These are phyloP conservation scores for Strigops habroptila DNA, from an alignment of 2,113 vertebrate genomes.

Conservation along the genomic window DNA sequence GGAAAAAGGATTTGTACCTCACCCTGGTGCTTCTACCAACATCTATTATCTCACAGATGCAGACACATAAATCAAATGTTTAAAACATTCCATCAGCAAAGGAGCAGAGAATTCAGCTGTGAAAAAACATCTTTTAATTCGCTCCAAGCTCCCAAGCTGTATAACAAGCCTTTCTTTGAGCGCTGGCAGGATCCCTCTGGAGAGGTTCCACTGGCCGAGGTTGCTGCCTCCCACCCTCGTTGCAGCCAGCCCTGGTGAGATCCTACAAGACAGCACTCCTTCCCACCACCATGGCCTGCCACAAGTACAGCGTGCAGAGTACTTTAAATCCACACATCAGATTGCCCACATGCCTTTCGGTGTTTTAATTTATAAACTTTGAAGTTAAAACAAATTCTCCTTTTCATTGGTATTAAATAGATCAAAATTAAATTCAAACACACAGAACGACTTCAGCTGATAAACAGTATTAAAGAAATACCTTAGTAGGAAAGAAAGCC, in stretches of 20 bases:
- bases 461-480: not conserved
- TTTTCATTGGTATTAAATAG: conserved; percentile 39
- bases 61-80: no score
- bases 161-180: not conserved
- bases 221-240: not conserved
- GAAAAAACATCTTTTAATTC: not conserved
- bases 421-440: not conserved
- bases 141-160: not conserved
- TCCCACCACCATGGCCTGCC: not conserved
- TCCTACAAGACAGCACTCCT: not conserved
- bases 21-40: not conserved
- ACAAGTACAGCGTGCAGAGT: no score
- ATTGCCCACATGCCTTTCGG: rapidly evolving
- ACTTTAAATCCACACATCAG: not conserved
- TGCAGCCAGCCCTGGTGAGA: not conserved
- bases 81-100: not conserved
- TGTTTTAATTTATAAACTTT: conserved; percentile 25
- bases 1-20: not conserved
- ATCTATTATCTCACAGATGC: rapidly evolving
- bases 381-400: conserved; percentile 12
- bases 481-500: not conserved
- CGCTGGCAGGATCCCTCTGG: not conserved
- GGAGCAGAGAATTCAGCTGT: not conserved
- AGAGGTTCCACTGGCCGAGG: not conserved
- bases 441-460: not conserved